Conservation (phyloP, 2,113 vertebrate species). For the Emydura subglobosa region DNA sequence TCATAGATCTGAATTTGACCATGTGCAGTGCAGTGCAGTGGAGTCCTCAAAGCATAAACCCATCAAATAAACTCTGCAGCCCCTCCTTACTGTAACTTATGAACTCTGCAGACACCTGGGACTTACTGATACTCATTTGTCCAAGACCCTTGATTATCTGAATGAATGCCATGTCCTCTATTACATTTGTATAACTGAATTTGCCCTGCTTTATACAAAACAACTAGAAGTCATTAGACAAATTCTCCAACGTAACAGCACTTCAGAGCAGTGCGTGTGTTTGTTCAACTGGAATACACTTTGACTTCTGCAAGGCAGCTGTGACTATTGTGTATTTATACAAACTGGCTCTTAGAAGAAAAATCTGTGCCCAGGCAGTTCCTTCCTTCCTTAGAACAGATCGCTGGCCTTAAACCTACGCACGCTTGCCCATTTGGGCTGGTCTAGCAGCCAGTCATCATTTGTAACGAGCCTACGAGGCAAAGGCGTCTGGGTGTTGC, state of each 20-base stretch:
- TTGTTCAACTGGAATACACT: neutral
- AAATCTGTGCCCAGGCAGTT: neutral
- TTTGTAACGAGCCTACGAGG: neutral
- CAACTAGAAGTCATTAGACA: neutral
- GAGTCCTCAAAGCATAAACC: neutral
- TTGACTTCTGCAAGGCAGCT: neutral
- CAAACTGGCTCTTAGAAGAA: neutral
- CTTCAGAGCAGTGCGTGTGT: neutral
- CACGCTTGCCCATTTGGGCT: neutral
- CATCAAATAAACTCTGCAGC: neutral
- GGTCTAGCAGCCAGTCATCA: neutral
- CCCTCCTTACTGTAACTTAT: neutral
- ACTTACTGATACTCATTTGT: neutral
- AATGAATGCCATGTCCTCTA: neutral
- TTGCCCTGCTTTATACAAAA: neutral
- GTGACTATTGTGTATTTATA: neutral
- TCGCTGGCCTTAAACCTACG: neutral
- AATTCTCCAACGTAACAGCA: neutral
- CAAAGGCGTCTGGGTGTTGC: constrained; percentile 52
- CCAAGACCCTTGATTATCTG: neutral
- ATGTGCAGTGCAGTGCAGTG: neutral
- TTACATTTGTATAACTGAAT: neutral
- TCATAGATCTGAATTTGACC: neutral
- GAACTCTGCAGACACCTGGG: neutral
- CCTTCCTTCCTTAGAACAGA: neutral